Percentiles rank a stretch among this genome's conserved stretches.
Evolutionary conservation across 2,113 vertebrate species (phyloP).

Genomic region (Epinephelus lanceolatus): DNA sequence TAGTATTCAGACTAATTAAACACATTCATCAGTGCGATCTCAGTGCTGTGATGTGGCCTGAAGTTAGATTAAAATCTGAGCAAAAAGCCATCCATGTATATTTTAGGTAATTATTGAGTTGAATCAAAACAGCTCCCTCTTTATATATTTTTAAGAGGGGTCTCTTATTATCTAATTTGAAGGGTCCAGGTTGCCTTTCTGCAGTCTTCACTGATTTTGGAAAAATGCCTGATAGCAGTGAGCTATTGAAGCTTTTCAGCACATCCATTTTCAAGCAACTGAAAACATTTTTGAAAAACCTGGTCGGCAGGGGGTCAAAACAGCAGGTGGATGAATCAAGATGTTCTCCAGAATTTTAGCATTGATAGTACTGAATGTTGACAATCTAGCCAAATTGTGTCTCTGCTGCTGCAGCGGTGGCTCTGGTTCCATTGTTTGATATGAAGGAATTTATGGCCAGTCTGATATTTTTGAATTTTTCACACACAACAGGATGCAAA

Average conservation of each 20-base stretch:
- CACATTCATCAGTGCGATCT: neutral
- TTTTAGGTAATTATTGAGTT: too few relatives aligned
- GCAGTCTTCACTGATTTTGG: neutral
- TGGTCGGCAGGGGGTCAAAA: neutral
- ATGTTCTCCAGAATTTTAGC: neutral
- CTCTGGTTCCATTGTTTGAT: neutral
- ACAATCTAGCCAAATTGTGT: conserved; percentile 13
- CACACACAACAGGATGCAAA: neutral
- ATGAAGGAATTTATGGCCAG: neutral
- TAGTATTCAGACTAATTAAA: neutral
- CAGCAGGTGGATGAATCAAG: neutral
- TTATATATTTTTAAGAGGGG: too few relatives aligned
- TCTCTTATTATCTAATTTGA: too few relatives aligned
- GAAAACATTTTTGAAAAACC: conserved; percentile 18
- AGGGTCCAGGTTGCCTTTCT: neutral
- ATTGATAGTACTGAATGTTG: conserved; percentile 8
- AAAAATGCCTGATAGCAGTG: neutral
- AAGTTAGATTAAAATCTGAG: neutral
- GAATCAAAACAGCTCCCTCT: too few relatives aligned
- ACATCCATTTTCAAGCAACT: neutral
- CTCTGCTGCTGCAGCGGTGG: neutral
- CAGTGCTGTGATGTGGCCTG: neutral
- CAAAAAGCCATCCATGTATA: too few relatives aligned
- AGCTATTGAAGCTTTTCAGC: neutral
- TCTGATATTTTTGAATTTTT: neutral